phyloP scores from a whole-genome alignment of 2,888 invertebrate species.

The Drosophila macrothrix region DNA sequence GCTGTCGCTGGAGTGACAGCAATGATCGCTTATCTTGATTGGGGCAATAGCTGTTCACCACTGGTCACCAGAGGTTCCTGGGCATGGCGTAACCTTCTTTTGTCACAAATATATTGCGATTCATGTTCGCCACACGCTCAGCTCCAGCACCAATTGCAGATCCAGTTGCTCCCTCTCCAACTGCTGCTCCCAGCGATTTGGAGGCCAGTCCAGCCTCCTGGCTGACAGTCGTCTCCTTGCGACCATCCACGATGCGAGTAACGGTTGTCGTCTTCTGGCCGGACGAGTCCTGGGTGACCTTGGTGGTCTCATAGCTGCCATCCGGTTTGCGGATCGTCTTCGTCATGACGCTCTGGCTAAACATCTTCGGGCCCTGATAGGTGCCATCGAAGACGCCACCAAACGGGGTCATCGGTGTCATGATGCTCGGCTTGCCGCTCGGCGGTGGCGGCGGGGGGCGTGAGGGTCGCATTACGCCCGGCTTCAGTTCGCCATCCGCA shows the following conservation, averaged over 20 bases:
- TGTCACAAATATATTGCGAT: constrained; percentile 84
- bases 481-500: constrained; percentile 72
- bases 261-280: constrained; percentile 88
- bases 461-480: constrained; percentile 37
- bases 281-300: constrained; percentile 86
- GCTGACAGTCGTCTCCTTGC: constrained; percentile 82
- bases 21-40: constrained; percentile 68
- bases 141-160: not conserved
- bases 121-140: constrained; percentile 53
- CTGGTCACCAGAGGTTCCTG: constrained; percentile 85
- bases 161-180: not conserved
- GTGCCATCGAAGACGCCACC: constrained; percentile 84
- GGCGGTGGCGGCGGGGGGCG: constrained; percentile 70
- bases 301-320: constrained; percentile 87
- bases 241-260: constrained; percentile 84
- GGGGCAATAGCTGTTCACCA: constrained; percentile 79
- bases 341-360: constrained; percentile 86
- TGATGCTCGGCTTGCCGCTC: constrained; percentile 75
- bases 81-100: constrained; percentile 85
- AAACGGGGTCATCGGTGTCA: constrained; percentile 81
- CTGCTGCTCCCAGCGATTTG: not conserved
- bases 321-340: constrained; percentile 87
- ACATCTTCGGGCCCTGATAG: constrained; percentile 84
- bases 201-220: constrained; percentile 54
- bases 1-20: constrained; percentile 48